phyloP scores from a whole-genome alignment of 2,888 invertebrate genomes.

The Thymelicus sylvestris region DNA sequence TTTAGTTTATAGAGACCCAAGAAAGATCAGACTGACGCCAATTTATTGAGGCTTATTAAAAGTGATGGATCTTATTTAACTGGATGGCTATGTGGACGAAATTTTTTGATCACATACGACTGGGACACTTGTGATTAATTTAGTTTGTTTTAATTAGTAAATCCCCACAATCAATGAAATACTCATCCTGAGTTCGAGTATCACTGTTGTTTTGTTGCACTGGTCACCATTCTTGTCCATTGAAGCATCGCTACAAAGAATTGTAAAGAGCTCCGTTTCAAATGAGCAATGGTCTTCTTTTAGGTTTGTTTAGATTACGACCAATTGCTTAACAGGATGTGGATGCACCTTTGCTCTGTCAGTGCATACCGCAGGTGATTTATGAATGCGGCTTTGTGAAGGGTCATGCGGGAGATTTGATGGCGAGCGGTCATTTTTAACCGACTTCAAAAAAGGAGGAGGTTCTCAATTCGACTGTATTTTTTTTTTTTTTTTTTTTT shows the following conservation, averaged over 20 bases:
- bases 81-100: background rate
- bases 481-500: no score
- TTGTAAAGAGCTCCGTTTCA: conserved; percentile 34
- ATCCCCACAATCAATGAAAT: background rate
- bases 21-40: no score
- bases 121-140: background rate
- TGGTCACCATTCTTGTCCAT: conserved; percentile 31
- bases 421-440: conserved; percentile 4
- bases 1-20: no score
- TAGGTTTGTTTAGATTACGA: conserved; percentile 17
- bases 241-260: conserved; percentile 31
- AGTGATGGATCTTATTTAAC: no score
- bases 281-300: conserved; percentile 22
- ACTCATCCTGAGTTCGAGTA: background rate
- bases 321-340: conserved; percentile 14
- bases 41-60: no score
- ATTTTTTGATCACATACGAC: background rate
- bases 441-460: no score
- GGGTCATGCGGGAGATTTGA: conserved; percentile 19
- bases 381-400: conserved; percentile 26
- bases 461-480: no score
- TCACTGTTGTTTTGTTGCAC: conserved; percentile 1
- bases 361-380: conserved; percentile 25
- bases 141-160: background rate
- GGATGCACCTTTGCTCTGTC: background rate